A percentile compares a stretch with the other conserved stretches of the same genome.
These are phyloP conservation scores for Pandemis corylana DNA, from an alignment of 2,888 invertebrate species.

Conservation along the genomic window DNA sequence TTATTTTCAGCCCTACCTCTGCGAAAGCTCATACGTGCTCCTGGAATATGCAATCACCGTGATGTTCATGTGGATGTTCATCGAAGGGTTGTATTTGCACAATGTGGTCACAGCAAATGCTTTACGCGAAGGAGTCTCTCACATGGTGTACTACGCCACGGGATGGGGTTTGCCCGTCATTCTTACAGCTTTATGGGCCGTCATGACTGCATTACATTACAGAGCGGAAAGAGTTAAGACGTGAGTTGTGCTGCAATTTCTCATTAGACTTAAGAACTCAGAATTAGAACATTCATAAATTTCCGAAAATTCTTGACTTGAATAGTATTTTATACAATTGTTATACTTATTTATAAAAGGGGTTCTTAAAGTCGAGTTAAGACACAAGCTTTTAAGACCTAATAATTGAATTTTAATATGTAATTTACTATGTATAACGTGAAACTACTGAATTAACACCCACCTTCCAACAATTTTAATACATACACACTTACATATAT, in stretches of 20 bases:
- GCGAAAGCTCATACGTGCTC: constrained; percentile 91
- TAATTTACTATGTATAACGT: too few relatives aligned
- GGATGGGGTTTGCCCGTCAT: constrained; percentile 91
- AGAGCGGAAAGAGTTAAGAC: constrained; percentile 59
- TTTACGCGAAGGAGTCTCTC: constrained; percentile 85
- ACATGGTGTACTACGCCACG: constrained; percentile 85
- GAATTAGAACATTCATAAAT: not conserved
- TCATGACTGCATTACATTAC: constrained; percentile 80
- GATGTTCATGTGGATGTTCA: constrained; percentile 99
- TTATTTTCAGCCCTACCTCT: constrained; percentile 88
- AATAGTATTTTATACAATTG: too few relatives aligned
- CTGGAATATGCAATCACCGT: constrained; percentile 95
- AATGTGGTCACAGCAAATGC: constrained; percentile 91
- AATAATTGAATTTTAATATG: too few relatives aligned
- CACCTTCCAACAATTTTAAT: too few relatives aligned
- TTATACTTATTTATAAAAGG: too few relatives aligned
- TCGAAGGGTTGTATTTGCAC: constrained; percentile 96
- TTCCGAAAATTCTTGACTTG: not conserved
- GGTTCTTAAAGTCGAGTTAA: too few relatives aligned
- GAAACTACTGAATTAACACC: too few relatives aligned
- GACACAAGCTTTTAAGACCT: too few relatives aligned
- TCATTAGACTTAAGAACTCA: not conserved
- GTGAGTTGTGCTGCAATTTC: constrained; percentile 49
- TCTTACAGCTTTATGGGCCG: constrained; percentile 89
- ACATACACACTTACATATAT: too few relatives aligned